Base-by-base conservation (phyloP, 2,888 invertebrate species). In the Linhomoeus sp. region DNA sequence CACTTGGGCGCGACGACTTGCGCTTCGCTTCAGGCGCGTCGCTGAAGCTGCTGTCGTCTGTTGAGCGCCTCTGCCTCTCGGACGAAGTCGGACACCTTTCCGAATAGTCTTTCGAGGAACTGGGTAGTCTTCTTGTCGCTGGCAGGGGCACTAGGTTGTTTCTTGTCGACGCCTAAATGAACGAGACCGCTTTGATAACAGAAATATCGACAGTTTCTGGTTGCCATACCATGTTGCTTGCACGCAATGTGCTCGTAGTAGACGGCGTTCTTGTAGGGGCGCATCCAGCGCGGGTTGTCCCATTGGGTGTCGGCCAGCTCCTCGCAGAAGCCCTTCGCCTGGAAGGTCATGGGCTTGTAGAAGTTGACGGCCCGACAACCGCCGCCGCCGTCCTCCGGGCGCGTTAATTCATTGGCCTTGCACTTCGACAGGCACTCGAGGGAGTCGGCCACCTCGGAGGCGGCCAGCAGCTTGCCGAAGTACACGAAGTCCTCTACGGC, bases 401-500 rank as follows among this genome's bases (percentile, higher is more conserved):
- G n/a, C n/a, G n/a, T n/a, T n/a, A n/a, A n/a, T n/a, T n/a, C n/a
- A 47, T 59, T 56, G 39, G 53, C 51, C 14, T 59, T 49, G 46
- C 62, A 62, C 38, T 53, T 50, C 40, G 54, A 53, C 9, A 60
- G 51, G 45, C 61, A 61, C 25, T 57, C 55, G 9, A 54, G 53
- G 45, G 57, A 52, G 14, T 58, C 58, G 9, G 55, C 52, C 50
- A 56, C 55, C 7, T 2, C 2, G 3, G 15, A n/a, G 37, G 62
- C 56, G 23, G 56, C 57, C 25, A 62, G 49, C 58, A 62, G 59
- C 12, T 55, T 58, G 25, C 62, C 62, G 45, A 62, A 61, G 44
- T 59, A 62, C 46, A 59, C 60, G 48, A 53, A 61, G 41, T 61
- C 59, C 20, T 60, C 62, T 38, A 62, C 58, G n/a, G 60, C 62